A percentile compares a stretch with the other conserved stretches of the same genome.
Conservation (phyloP, 2,888 invertebrate genomes). For the Trichopoda pennipes region DNA sequence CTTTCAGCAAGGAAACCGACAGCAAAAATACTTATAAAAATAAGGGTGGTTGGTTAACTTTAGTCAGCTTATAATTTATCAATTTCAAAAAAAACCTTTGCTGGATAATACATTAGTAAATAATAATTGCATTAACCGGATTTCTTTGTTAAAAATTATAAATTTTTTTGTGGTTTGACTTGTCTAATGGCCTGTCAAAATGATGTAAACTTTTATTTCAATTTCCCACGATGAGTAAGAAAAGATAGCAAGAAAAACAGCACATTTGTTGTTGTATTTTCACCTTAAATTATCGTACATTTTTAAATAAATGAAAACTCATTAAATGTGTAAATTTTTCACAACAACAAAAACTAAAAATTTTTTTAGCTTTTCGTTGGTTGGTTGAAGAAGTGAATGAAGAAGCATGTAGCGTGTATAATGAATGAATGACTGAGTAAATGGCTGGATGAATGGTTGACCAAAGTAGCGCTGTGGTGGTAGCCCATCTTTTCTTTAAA, state of each 20-base stretch:
- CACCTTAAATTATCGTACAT: constrained; percentile 28
- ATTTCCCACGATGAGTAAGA: constrained; percentile 10
- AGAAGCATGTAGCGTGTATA: not conserved
- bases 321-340: constrained; percentile 53
- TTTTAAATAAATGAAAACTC: constrained; percentile 44
- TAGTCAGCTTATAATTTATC: constrained; percentile 47
- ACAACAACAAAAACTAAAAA: constrained; percentile 35
- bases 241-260: not conserved
- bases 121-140: constrained; percentile 56
- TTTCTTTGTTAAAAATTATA: constrained; percentile 25
- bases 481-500: constrained; percentile 40
- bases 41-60: constrained; percentile 38
- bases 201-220: constrained; percentile 38
- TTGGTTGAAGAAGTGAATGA: constrained; percentile 33
- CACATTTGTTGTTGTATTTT: not conserved
- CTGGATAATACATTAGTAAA: constrained; percentile 30
- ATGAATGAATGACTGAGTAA: constrained; percentile 32
- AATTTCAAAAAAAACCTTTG: constrained; percentile 29
- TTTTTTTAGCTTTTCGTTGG: constrained; percentile 25
- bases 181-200: constrained; percentile 63
- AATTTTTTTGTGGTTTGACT: constrained; percentile 55
- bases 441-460: constrained; percentile 39
- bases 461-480: constrained; percentile 47
- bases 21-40: not conserved
- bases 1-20: constrained; percentile 21